Base-by-base conservation (phyloP, 2,888 invertebrate genomes). In the Sialis lutaria region DNA sequence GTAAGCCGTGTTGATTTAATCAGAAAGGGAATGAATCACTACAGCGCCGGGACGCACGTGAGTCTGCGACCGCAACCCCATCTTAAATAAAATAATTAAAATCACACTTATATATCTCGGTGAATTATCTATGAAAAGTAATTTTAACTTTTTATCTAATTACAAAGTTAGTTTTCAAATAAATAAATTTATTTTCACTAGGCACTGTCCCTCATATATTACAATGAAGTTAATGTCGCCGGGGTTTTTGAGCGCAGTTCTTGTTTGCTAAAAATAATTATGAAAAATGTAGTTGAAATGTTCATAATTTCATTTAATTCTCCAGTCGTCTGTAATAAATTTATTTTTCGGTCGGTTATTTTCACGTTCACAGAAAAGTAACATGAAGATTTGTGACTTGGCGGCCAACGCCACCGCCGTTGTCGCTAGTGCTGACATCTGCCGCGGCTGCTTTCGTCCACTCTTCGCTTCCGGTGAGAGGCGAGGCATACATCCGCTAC, bases 261-360 rank as follows among this genome's bases (percentile, higher is more conserved):
- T 31, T 42, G 42, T 42, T 40, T 46, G 46, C 40, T 40, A 32
- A 46, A 40, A 46, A 46, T 46, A 46, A 46, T 46, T 46, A 46
- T 46, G 46, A 46, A 46, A 46, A 46, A 46, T 46, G 46, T 46
- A 46, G 46, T 40, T 46, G 46, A 46, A 46, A 46, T 46, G 46
- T 46, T 46, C 46, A 46, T 46, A 46, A 46, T 46, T 46, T 46
- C 46, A 46, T 46, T 46, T 46, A 40, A 46, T 33, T 46, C 46
- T 46, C 46, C 35, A 46, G 34, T 46, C 46, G 46, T 34, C 46
- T 34, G 40, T 46, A 40, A 46, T 46, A 46, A 46, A 46, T 46
- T 46, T 46, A 46, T 46, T 46, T 46, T 46, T 46, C 46, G 46
- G 46, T 41, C 31, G 32, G 41, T 40, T 41, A 46, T 46, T 34